Conservation (phyloP, 1,140 invertebrate genomes). For the Bombus picipes region DNA sequence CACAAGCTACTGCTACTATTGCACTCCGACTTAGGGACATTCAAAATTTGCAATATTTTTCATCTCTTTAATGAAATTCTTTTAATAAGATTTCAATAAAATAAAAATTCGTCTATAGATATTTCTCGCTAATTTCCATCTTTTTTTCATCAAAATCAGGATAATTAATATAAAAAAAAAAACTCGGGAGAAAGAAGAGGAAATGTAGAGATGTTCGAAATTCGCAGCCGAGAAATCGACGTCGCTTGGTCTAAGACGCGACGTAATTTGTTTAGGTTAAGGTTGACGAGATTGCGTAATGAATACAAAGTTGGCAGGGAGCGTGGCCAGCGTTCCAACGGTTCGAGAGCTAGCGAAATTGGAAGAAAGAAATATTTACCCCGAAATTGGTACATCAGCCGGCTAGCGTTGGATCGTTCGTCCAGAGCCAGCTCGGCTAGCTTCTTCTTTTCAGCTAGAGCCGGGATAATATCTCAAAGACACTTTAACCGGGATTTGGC, state of each 20-base stretch:
- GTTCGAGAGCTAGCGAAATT: conserved; percentile 51
- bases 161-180: neutral
- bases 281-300: conserved; percentile 71
- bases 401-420: conserved; percentile 16
- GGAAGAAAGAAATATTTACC: conserved; percentile 74
- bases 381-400: conserved; percentile 66
- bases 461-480: conserved; percentile 58
- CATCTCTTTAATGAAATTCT: neutral
- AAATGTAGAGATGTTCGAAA: too few relatives aligned
- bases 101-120: too few relatives aligned
- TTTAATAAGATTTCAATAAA: too few relatives aligned
- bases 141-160: neutral
- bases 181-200: too few relatives aligned
- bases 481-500: conserved; percentile 61
- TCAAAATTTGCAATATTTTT: neutral
- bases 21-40: too few relatives aligned
- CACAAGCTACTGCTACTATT: too few relatives aligned
- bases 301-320: conserved; percentile 69
- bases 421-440: neutral
- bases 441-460: neutral
- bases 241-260: conserved; percentile 20
- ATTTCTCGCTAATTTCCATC: too few relatives aligned
- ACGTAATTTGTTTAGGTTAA: conserved; percentile 73
- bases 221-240: neutral
- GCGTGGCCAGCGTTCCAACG: conserved; percentile 30